These are phyloP conservation scores for Aphrocallistes beatrix DNA, from an alignment of 37 sponge, comb jelly and placozoan genomes.

Conservation along the genomic window DNA sequence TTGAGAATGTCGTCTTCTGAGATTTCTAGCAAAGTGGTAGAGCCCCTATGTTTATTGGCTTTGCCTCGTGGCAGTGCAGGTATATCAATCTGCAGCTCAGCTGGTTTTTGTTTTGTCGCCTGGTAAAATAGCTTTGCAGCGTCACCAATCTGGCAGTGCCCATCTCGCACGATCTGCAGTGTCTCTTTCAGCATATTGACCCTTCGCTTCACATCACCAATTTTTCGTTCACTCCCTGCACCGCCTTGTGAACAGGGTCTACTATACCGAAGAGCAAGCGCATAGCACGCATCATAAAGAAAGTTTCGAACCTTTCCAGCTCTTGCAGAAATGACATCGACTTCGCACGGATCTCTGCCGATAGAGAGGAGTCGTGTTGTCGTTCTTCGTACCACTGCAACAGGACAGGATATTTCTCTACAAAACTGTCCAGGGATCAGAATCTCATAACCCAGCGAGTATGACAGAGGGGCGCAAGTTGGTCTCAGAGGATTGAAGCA, in stretches of 20 bases:
- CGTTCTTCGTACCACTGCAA: neutral
- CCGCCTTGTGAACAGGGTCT: neutral
- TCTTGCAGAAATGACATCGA: neutral
- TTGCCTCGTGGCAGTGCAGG: neutral
- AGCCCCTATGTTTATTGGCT: neutral
- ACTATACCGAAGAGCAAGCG: neutral
- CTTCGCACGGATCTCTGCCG: neutral
- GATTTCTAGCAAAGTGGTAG: neutral
- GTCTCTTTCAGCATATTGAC: neutral
- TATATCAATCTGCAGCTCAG: neutral
- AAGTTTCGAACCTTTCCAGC: neutral
- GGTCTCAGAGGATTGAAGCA: neutral
- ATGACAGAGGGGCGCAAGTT: neutral
- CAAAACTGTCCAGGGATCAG: neutral
- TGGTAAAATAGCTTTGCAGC: neutral
- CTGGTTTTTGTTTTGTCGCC: neutral
- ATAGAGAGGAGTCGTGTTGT: neutral
- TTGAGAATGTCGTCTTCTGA: neutral
- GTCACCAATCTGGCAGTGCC: neutral
- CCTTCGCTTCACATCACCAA: neutral
- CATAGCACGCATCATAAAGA: neutral
- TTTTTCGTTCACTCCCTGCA: constrained; percentile 5
- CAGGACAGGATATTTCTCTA: neutral
- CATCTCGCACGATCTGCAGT: neutral
- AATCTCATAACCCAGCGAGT: neutral